Evolutionary conservation across 2,797 vertebrate genomes (phyloP).

Genomic region (Hippocampus kuda): DNA sequence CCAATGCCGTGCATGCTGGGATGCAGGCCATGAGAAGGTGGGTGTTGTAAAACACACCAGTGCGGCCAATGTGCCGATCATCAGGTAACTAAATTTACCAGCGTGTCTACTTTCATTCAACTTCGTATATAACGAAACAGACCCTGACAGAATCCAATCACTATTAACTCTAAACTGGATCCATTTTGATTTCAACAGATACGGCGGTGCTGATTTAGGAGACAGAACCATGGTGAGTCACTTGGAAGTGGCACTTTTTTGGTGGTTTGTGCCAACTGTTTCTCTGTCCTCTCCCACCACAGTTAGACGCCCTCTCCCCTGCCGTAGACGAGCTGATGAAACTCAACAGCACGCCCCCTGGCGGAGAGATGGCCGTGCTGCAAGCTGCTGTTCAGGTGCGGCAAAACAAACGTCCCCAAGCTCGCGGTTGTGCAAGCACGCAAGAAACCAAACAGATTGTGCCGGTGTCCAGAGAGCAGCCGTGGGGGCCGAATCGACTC

Average conservation of each 20-base stretch:
- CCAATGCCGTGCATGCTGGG: constrained; percentile 78
- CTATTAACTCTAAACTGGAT: background rate
- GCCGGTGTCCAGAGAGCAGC: constrained; percentile 65
- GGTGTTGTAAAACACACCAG: too few species aligned
- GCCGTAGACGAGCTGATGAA: constrained; percentile 71
- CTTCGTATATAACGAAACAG: background rate
- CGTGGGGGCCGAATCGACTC: constrained; percentile 75
- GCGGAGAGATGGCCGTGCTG: constrained; percentile 57
- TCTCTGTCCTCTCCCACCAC: background rate
- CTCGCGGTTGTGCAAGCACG: background rate
- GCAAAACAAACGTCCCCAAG: background rate
- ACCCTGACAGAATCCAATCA: constrained; percentile 1
- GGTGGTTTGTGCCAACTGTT: too few species aligned
- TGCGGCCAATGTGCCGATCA: background rate
- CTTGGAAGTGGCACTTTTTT: background rate
- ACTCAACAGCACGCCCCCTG: constrained; percentile 51
- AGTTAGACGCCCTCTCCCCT: constrained; percentile 87
- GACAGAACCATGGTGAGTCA: constrained; percentile 86
- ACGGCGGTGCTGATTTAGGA: constrained; percentile 81
- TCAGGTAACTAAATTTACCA: too few species aligned
- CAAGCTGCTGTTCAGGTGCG: constrained; percentile 70
- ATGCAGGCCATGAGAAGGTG: constrained; percentile 82
- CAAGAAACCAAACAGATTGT: background rate
- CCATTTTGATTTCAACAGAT: constrained; percentile 58
- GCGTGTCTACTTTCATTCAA: background rate